phyloP scores from a whole-genome alignment of 2,888 invertebrate genomes.

The Brachyptera putata region DNA sequence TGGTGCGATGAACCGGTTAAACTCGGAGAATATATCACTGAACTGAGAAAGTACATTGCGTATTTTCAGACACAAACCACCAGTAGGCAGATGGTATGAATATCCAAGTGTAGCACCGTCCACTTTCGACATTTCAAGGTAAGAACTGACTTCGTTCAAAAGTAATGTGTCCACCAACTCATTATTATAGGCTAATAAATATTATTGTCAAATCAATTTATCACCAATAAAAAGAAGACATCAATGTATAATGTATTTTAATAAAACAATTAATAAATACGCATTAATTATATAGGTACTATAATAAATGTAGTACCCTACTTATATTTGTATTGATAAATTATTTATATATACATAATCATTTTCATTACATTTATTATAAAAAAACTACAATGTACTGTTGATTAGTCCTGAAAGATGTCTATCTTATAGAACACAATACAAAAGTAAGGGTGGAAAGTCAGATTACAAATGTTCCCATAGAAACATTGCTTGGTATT shows the following conservation, averaged over 20 bases:
- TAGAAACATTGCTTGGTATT: no score
- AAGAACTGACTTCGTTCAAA: no score
- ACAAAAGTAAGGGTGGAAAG: background rate
- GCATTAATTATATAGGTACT: background rate
- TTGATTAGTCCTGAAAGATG: background rate
- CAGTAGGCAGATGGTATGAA: conserved; percentile 77
- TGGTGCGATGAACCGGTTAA: conserved; percentile 92
- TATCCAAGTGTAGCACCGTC: conserved; percentile 67
- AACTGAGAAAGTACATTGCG: conserved; percentile 80
- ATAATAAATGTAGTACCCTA: background rate
- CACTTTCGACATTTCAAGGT: conserved; percentile 41
- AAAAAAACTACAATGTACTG: conserved; percentile 1
- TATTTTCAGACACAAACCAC: conserved; percentile 70
- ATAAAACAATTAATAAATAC: no score
- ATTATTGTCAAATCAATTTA: background rate
- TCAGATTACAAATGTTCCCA: conserved; percentile 3
- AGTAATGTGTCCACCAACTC: no score
- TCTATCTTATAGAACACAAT: background rate
- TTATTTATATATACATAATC: background rate
- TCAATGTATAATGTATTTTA: no score
- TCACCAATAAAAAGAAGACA: no score
- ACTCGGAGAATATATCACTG: conserved; percentile 93
- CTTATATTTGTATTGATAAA: background rate
- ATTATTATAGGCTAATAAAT: no score
- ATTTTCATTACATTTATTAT: background rate